Percentiles rank a stretch among this genome's conserved stretches.
Evolutionary conservation across 1,140 invertebrate species (phyloP).

Genomic region (Calycopis cecrops): DNA sequence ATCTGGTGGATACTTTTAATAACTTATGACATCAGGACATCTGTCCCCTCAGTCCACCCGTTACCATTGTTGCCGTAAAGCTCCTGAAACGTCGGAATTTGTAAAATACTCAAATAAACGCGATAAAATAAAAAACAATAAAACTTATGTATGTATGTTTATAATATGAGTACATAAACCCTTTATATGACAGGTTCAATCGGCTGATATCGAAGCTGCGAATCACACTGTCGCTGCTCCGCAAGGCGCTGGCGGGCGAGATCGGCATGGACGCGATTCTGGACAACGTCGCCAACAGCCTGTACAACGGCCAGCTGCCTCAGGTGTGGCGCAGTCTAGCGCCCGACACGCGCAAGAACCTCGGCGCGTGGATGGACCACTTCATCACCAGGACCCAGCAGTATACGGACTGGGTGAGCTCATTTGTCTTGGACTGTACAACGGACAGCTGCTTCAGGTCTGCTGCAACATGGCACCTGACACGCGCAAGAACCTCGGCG

Average conservation of each 20-base stretch:
- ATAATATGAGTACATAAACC: no score
- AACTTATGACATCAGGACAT: no score
- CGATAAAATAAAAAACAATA: no score
- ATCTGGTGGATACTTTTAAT: no score
- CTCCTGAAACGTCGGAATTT: no score
- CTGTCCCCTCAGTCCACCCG: no score
- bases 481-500: constrained; percentile 88
- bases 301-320: constrained; percentile 91
- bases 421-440: no score
- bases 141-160: no score
- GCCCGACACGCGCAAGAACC: constrained; percentile 88
- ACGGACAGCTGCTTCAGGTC: constrained; percentile 86
- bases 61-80: no score
- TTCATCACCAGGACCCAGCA: constrained; percentile 80
- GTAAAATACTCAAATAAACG: no score
- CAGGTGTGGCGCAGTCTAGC: constrained; percentile 86
- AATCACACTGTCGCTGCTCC: constrained; percentile 81
- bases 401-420: constrained; percentile 82
- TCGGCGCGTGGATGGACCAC: constrained; percentile 92
- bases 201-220: constrained; percentile 83
- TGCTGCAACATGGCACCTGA: constrained; percentile 90
- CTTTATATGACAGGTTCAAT: constrained; percentile 87
- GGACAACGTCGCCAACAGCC: constrained; percentile 86
- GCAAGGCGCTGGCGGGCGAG: constrained; percentile 90
- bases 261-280: constrained; percentile 91